A percentile compares a stretch with the other conserved stretches of the same genome.
These are phyloP conservation scores for Sitta carolinensis DNA, from an alignment of 2,797 vertebrate genomes.

Conservation along the genomic window DNA sequence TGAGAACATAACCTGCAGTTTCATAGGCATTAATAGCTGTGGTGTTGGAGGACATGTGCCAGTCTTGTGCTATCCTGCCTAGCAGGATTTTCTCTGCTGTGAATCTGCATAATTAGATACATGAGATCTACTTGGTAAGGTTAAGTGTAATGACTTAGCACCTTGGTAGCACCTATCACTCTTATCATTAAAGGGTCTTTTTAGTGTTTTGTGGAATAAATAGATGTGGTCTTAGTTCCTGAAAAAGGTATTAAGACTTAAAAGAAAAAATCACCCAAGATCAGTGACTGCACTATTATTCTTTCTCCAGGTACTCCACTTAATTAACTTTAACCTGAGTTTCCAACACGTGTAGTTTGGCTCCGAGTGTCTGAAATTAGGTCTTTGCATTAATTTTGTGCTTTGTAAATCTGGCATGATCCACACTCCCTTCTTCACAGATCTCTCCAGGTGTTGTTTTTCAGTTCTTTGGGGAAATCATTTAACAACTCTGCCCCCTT, in stretches of 20 bases:
- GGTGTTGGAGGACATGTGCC: neutral
- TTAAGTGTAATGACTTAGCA: neutral
- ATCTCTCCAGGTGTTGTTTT: neutral
- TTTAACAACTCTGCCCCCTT: rapidly evolving
- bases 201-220: neutral
- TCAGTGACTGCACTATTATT: neutral
- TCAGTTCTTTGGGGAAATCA: neutral
- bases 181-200: neutral
- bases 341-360: neutral
- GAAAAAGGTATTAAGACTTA: neutral
- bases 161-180: neutral
- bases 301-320: neutral
- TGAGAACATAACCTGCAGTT: neutral
- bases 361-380: neutral
- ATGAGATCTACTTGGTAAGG: neutral
- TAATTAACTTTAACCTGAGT: neutral
- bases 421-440: neutral
- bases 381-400: neutral
- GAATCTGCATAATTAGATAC: neutral
- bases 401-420: neutral
- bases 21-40: neutral
- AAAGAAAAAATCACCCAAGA: neutral
- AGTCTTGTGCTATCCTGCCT: neutral
- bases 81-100: neutral
- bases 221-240: neutral